Percentiles rank a stretch among this genome's conserved stretches.
Evolutionary conservation across 2,888 invertebrate genomes (phyloP).

Genomic region (Andrena camellia): DNA sequence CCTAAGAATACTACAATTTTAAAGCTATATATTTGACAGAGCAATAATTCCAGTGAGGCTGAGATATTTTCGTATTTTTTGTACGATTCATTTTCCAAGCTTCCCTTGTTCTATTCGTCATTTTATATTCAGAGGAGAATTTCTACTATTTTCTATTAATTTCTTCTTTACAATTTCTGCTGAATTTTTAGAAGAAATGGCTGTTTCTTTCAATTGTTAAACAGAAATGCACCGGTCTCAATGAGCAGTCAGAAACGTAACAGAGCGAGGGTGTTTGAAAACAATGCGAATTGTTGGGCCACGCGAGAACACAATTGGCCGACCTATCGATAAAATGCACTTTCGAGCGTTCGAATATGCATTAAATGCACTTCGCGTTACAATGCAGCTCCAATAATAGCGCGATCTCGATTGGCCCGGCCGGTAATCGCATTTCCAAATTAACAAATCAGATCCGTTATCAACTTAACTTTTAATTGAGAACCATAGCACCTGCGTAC

Average conservation of each 20-base stretch:
- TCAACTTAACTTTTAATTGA: slow-evolving; percentile 55
- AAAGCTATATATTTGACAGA: too few relatives aligned
- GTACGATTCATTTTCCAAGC: too few relatives aligned
- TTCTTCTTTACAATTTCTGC: too few relatives aligned
- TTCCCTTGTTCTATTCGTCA: too few relatives aligned
- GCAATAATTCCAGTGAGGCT: too few relatives aligned
- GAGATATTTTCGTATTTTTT: too few relatives aligned
- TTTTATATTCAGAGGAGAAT: too few relatives aligned
- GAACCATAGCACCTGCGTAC: slow-evolving; percentile 35
- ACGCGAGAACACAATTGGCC: slow-evolving; percentile 21
- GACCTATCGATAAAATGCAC: slow-evolving; percentile 21
- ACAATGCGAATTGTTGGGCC: slow-evolving; percentile 7
- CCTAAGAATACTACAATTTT: too few relatives aligned
- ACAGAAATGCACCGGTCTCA: not conserved
- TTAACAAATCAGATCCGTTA: slow-evolving; percentile 50
- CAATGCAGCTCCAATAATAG: not conserved
- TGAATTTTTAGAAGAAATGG: too few relatives aligned
- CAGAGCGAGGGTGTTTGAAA: not conserved
- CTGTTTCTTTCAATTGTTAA: too few relatives aligned
- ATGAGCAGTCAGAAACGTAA: not conserved
- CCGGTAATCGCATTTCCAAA: slow-evolving; percentile 41
- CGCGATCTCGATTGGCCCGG: slow-evolving; percentile 28
- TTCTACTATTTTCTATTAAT: too few relatives aligned
- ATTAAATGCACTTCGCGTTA: slow-evolving; percentile 14
- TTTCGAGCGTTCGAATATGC: slow-evolving; percentile 26